phyloP scores from a whole-genome alignment of 2,888 invertebrate genomes.

The Pandemis cinnamomeana region DNA sequence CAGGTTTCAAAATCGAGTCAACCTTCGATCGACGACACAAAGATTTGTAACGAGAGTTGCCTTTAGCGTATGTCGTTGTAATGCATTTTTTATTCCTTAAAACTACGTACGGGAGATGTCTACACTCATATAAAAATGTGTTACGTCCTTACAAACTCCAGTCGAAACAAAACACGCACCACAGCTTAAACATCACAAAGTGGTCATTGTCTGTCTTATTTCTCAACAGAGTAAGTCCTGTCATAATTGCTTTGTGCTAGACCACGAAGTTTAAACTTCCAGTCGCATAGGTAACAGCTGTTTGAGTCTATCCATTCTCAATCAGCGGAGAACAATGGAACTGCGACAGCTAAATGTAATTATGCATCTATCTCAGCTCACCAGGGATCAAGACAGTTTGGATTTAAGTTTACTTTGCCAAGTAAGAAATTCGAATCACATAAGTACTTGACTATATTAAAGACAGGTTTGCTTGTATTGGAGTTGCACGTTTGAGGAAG shows the following conservation, averaged over 20 bases:
- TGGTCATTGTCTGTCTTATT: too few relatives aligned
- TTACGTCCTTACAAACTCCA: too few relatives aligned
- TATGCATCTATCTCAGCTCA: constrained; percentile 11
- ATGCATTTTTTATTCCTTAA: too few relatives aligned
- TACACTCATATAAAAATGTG: too few relatives aligned
- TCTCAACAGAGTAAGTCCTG: too few relatives aligned
- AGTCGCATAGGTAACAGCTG: constrained; percentile 27
- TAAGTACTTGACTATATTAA: not conserved
- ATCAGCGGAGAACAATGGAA: constrained; percentile 37
- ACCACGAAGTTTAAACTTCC: constrained; percentile 37
- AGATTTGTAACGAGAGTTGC: too few relatives aligned
- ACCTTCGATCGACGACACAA: constrained; percentile 29
- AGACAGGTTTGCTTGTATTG: not conserved
- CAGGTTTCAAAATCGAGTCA: constrained; percentile 38
- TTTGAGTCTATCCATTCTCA: constrained; percentile 34
- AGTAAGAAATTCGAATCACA: not conserved
- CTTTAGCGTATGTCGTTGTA: too few relatives aligned
- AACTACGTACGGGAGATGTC: too few relatives aligned
- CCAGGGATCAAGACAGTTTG: not conserved
- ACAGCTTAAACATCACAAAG: too few relatives aligned
- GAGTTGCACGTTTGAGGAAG: not conserved
- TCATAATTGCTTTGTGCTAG: not conserved
- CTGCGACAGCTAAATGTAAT: constrained; percentile 14
- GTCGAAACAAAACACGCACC: too few relatives aligned
- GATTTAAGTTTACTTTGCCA: not conserved